A percentile compares a stretch with the other conserved stretches of the same genome.
Conservation (phyloP, 2,797 vertebrate species). For the Heteromormyrus szaboi region DNA sequence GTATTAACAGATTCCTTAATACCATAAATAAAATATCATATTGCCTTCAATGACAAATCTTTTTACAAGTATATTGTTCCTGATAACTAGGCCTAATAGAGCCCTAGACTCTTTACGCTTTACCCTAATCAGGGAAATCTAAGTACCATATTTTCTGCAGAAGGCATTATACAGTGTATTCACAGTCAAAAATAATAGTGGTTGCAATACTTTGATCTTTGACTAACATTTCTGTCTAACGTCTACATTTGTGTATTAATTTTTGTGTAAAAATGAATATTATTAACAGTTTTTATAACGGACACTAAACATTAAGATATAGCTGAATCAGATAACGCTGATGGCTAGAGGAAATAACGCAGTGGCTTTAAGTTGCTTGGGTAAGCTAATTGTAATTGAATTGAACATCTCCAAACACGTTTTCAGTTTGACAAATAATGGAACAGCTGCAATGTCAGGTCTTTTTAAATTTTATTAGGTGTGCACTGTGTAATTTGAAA, state of each 20-base stretch:
- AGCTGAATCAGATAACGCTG: slow-evolving; percentile 11
- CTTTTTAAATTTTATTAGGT: slow-evolving; percentile 32
- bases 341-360: not conserved
- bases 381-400: slow-evolving; percentile 9
- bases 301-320: not conserved
- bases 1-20: not conserved
- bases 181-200: not conserved
- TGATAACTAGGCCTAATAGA: not conserved
- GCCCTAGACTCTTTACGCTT: not conserved
- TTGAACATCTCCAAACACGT: slow-evolving; percentile 9
- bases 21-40: not conserved
- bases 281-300: not conserved
- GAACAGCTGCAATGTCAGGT: slow-evolving; percentile 31
- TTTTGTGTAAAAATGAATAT: not conserved
- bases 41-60: not conserved
- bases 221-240: not conserved
- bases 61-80: not conserved
- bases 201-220: not conserved
- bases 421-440: slow-evolving; percentile 31
- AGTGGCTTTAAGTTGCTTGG: slow-evolving; percentile 3
- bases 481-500: slow-evolving; percentile 36
- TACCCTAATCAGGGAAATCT: not conserved
- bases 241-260: not conserved
- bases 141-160: not conserved
- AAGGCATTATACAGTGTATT: not conserved